Evolutionary conservation across 2,888 invertebrate species (phyloP).

Genomic region (Pristionchus entomophagus): DNA sequence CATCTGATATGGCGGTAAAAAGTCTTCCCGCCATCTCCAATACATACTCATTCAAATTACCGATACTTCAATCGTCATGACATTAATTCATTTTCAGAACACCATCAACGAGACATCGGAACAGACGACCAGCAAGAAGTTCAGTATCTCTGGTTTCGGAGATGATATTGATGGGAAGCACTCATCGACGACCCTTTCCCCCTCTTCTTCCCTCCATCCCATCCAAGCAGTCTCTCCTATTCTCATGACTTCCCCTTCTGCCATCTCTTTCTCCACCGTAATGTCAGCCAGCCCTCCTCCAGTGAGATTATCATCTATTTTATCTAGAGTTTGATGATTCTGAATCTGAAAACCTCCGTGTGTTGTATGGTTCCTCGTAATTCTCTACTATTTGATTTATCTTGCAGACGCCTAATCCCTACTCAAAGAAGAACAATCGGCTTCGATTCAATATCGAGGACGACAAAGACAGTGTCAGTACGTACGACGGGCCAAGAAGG

Average conservation of each 20-base stretch:
- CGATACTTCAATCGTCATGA: background rate
- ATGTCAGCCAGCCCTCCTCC: background rate
- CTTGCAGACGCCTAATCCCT: background rate
- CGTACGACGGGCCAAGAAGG: slow-evolving; percentile 7
- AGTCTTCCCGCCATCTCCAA: no score
- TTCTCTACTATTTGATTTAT: background rate
- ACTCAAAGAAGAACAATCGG: background rate
- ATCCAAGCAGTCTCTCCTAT: slow-evolving; percentile 25
- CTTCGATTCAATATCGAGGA: slow-evolving; percentile 31
- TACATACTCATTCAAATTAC: no score
- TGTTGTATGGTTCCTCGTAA: background rate
- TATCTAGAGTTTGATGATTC: background rate
- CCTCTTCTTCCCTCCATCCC: background rate
- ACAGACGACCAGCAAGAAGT: background rate
- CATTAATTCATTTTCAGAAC: slow-evolving; percentile 40
- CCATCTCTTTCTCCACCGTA: background rate
- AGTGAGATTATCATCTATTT: background rate
- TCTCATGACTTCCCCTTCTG: background rate
- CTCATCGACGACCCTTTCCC: background rate
- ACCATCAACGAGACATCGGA: background rate
- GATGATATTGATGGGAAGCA: background rate
- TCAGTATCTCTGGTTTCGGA: slow-evolving; percentile 25
- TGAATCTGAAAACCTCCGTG: background rate
- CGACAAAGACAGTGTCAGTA: slow-evolving; percentile 13
- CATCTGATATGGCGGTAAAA: no score